Conservation (phyloP, 2,113 vertebrate species). For the Nyctibius bracteatus region DNA sequence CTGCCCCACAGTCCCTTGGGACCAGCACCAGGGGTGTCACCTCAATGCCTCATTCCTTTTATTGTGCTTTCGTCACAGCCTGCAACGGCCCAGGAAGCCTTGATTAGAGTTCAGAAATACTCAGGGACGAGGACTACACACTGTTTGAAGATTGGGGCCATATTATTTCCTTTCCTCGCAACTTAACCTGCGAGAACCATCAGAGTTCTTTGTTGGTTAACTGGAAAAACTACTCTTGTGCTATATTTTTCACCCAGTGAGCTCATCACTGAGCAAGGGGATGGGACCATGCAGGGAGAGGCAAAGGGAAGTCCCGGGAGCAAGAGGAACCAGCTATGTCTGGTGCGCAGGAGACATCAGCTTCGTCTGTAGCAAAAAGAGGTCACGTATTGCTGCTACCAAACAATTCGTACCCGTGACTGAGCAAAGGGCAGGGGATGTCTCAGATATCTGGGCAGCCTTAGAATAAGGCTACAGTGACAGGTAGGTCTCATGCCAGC, state of each 20-base stretch:
- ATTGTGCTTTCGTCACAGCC: background rate
- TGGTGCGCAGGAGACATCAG: background rate
- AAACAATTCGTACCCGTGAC: rapidly evolving
- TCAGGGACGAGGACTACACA: background rate
- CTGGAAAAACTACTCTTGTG: background rate
- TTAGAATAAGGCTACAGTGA: rapidly evolving
- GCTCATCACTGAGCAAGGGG: too few species aligned
- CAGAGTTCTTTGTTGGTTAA: background rate
- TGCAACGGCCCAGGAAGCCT: background rate
- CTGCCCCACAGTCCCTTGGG: rapidly evolving
- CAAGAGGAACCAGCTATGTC: background rate
- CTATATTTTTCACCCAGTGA: background rate
- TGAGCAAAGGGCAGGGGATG: background rate
- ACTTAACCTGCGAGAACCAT: background rate
- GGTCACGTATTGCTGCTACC: background rate
- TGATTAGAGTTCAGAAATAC: background rate
- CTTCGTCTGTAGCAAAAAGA: background rate
- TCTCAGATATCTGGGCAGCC: background rate
- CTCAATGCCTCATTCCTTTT: too few species aligned
- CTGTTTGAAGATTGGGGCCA: rapidly evolving
- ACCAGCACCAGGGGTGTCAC: background rate
- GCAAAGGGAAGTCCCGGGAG: background rate
- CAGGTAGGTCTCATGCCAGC: background rate
- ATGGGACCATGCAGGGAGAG: background rate
- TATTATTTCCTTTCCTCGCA: background rate